These are phyloP conservation scores for Nibea albiflora DNA, from an alignment of 2,113 vertebrate species.

Conservation along the genomic window DNA sequence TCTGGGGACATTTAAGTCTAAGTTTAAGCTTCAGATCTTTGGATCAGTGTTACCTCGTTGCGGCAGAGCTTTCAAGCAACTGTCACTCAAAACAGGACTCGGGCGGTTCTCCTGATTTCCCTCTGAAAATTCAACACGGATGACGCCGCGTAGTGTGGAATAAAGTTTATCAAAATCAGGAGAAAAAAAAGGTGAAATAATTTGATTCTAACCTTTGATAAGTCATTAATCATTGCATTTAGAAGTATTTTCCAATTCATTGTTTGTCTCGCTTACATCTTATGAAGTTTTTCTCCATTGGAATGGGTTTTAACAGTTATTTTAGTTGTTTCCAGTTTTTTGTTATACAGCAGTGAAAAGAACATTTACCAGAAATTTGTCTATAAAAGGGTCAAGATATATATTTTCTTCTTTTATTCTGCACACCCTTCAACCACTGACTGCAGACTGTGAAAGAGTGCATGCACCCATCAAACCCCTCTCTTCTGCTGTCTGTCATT, in stretches of 20 bases:
- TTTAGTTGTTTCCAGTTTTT: not conserved
- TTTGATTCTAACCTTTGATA: not conserved
- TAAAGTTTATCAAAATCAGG: not conserved
- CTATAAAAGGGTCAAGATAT: not conserved
- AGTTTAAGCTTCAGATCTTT: conserved; percentile 55
- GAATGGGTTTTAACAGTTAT: no score
- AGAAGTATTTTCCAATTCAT: not conserved
- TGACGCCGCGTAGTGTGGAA: not conserved
- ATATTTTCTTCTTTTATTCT: conserved; percentile 7
- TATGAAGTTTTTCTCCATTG: not conserved
- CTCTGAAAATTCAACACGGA: not conserved
- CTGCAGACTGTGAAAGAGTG: conserved; percentile 21
- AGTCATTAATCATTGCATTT: no score
- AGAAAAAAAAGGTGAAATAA: not conserved
- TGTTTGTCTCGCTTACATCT: not conserved
- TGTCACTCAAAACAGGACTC: conserved; percentile 45
- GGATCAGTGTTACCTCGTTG: conserved; percentile 28
- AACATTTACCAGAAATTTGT: not conserved
- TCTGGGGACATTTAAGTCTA: conserved; percentile 54
- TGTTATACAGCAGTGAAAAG: not conserved
- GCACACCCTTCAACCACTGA: not conserved
- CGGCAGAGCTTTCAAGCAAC: conserved; percentile 28
- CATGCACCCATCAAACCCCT: conserved; percentile 25
- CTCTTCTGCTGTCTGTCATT: conserved; percentile 50
- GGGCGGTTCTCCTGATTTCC: conserved; percentile 5